Evolutionary conservation across 1,140 invertebrate genomes (phyloP).

Genomic region (Pomacea maculata): DNA sequence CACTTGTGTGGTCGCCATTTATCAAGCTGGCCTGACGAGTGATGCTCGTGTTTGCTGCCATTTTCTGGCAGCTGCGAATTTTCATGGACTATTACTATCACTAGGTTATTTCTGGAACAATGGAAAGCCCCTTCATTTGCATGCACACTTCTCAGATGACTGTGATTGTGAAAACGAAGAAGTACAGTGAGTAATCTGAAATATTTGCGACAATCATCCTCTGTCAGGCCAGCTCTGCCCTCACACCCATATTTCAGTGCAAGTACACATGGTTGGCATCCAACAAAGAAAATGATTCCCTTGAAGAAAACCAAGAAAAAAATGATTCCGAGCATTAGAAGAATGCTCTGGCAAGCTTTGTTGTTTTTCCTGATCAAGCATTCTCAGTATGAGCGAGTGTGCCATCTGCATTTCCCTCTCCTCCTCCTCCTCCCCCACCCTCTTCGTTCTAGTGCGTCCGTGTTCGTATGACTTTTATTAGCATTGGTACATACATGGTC

Average conservation of each 20-base stretch:
- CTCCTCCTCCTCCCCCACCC: background rate
- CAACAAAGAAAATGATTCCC: background rate
- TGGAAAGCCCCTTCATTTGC: background rate
- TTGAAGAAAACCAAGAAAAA: background rate
- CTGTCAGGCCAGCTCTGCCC: conserved; percentile 3
- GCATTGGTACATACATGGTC: conserved; percentile 12
- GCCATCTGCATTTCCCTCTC: conserved; percentile 1
- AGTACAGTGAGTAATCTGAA: background rate
- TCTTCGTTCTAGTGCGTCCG: conserved; percentile 5
- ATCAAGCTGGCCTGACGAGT: conserved; percentile 11
- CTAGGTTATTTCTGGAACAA: conserved; percentile 1
- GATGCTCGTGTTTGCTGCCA: conserved; percentile 1
- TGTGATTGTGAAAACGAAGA: conserved; percentile 6
- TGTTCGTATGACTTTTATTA: conserved; percentile 2
- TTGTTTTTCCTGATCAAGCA: conserved; percentile 3
- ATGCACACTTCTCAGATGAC: conserved; percentile 2
- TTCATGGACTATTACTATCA: background rate
- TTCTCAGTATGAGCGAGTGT: background rate
- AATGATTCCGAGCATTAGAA: conserved; percentile 5
- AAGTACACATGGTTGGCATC: background rate
- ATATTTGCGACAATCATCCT: background rate
- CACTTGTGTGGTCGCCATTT: conserved; percentile 2
- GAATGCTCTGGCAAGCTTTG: background rate
- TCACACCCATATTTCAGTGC: background rate
- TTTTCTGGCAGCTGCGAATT: background rate